Evolutionary conservation across 2,113 vertebrate species (phyloP).

Genomic region (Mus pahari): DNA sequence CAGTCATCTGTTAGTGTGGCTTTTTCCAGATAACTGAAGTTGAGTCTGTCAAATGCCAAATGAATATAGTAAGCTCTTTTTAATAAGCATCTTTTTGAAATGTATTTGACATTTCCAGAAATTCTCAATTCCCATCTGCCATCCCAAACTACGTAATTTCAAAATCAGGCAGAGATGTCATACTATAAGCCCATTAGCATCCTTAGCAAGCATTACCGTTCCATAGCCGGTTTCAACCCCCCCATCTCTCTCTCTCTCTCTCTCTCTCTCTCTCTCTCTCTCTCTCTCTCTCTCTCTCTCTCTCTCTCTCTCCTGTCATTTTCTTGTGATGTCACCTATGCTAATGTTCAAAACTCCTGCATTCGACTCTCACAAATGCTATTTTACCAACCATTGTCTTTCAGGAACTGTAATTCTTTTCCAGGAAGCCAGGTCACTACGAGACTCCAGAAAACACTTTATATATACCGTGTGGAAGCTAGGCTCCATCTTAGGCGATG

Average conservation of each 20-base stretch:
- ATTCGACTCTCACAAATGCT: neutral
- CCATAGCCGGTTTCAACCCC: neutral
- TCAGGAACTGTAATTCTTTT: neutral
- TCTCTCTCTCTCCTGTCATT: neutral
- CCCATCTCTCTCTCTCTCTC: constrained; percentile 1
- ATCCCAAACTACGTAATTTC: constrained; percentile 56
- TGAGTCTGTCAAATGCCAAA: constrained; percentile 37
- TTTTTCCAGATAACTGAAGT: constrained; percentile 62
- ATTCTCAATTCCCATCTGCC: constrained; percentile 71
- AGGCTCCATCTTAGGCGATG: neutral
- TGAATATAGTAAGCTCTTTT: constrained; percentile 54
- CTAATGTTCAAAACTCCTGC: neutral
- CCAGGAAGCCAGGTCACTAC: neutral
- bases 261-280: neutral
- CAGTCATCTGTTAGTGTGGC: neutral
- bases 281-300: neutral
- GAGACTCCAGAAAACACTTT: neutral
- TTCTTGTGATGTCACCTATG: neutral
- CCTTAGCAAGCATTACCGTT: neutral
- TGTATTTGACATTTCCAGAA: constrained; percentile 74
- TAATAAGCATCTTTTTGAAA: constrained; percentile 69
- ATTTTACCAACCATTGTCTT: neutral
- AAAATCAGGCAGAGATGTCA: constrained; percentile 62
- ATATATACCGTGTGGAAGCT: fast-evolving
- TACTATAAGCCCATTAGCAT: constrained; percentile 46